A percentile compares a stretch with the other conserved stretches of the same genome.
phyloP scores from a whole-genome alignment of 2,113 vertebrate genomes.

The Campylomormyrus numenius region DNA sequence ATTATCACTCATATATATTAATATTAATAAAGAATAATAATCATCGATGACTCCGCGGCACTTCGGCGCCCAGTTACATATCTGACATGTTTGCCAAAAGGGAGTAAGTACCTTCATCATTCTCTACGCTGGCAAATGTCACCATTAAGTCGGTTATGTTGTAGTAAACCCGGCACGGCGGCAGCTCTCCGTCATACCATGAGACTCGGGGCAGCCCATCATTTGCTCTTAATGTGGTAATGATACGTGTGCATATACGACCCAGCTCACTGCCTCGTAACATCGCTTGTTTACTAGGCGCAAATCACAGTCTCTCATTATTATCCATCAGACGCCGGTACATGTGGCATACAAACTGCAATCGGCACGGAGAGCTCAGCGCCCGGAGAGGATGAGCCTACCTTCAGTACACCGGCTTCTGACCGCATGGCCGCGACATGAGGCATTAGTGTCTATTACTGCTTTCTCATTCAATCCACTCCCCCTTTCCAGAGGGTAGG shows the following conservation, averaged over 20 bases:
- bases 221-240: background rate
- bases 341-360: background rate
- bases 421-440: slow-evolving; percentile 44
- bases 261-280: background rate
- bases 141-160: background rate
- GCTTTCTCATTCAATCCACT: slow-evolving; percentile 52
- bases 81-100: background rate
- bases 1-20: background rate
- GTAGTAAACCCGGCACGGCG: background rate
- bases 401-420: slow-evolving; percentile 18
- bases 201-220: background rate
- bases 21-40: background rate
- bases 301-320: background rate
- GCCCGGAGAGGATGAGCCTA: background rate
- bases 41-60: background rate
- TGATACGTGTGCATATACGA: background rate
- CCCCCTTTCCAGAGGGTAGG: slow-evolving; percentile 28
- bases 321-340: background rate
- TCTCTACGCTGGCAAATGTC: background rate
- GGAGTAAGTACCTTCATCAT: background rate
- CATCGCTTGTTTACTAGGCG: background rate
- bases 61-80: background rate
- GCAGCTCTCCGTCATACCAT: background rate
- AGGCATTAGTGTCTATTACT: slow-evolving; percentile 56
- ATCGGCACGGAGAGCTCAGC: background rate